phyloP scores from a whole-genome alignment of 2,113 vertebrate species.

The Pachyramphus minor region DNA sequence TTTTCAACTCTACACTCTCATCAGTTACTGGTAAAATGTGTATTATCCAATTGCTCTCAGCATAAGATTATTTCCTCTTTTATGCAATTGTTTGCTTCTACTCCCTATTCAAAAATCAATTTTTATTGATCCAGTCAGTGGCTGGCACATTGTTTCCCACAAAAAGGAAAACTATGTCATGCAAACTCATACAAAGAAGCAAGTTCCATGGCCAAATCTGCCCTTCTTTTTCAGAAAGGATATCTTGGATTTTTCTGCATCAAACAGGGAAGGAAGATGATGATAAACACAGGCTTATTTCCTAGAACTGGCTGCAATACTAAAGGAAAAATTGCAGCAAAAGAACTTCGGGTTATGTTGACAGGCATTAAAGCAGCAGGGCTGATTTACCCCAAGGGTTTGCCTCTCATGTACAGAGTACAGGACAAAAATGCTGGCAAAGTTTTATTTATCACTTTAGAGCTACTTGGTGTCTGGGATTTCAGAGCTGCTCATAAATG shows the following conservation, averaged over 20 bases:
- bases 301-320: not conserved
- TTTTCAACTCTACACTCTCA: not conserved
- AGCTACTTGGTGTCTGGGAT: not conserved
- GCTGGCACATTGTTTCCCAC: constrained; percentile 22
- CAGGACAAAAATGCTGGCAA: not conserved
- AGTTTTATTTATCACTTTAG: not conserved
- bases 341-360: rapidly evolving
- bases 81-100: constrained; percentile 52
- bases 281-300: not conserved
- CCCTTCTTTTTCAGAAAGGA: not conserved
- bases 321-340: not conserved
- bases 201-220: not conserved
- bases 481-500: not conserved
- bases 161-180: not conserved
- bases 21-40: constrained; percentile 33
- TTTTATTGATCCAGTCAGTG: constrained; percentile 24
- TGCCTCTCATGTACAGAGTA: not conserved
- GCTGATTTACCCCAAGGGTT: not conserved
- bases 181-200: not conserved
- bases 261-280: not conserved
- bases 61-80: constrained; percentile 26
- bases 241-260: not conserved
- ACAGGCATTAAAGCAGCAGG: not conserved
- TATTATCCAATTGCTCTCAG: constrained; percentile 42
- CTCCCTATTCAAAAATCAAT: constrained; percentile 59